Percentiles rank a stretch among this genome's conserved stretches.
Conservation (phyloP, 1,140 invertebrate genomes). For the Calycopis cecrops region DNA sequence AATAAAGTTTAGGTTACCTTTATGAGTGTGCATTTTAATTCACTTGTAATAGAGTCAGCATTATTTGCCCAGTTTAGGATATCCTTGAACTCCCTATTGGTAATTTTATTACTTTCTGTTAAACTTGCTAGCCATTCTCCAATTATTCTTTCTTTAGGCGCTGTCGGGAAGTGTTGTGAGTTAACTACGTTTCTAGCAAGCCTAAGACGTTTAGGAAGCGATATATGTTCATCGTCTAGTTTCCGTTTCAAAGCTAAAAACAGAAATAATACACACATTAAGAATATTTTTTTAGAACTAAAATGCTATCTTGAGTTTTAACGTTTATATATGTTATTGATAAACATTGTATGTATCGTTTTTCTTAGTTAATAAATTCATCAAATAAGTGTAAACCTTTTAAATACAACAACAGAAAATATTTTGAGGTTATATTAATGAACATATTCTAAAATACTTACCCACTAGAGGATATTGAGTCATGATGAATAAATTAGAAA, state of each 20-base stretch:
- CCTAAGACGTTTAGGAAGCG: constrained; percentile 50
- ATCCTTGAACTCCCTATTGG: constrained; percentile 41
- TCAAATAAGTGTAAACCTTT: not conserved
- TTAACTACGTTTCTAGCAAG: constrained; percentile 55
- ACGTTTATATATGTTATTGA: not conserved
- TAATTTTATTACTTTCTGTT: constrained; percentile 36
- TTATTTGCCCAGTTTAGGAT: constrained; percentile 47
- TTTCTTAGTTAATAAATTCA: not conserved
- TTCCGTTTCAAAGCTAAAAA: constrained; percentile 58
- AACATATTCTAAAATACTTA: constrained; percentile 23
- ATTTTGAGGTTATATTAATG: not conserved
- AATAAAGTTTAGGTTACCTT: constrained; percentile 36
- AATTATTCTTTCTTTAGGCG: constrained; percentile 55
- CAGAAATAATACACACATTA: constrained; percentile 3
- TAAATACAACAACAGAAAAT: not conserved
- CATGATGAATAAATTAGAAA: constrained; percentile 27
- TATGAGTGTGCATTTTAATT: constrained; percentile 53
- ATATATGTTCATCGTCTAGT: constrained; percentile 42
- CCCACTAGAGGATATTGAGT: constrained; percentile 51
- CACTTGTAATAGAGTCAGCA: constrained; percentile 47
- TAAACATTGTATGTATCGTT: not conserved
- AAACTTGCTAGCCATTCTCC: constrained; percentile 50
- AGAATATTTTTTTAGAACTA: not conserved
- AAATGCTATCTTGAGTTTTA: not conserved
- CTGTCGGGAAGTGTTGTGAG: constrained; percentile 53